phyloP scores from a whole-genome alignment of 2,113 vertebrate genomes.

The Oceanodroma tethys region DNA sequence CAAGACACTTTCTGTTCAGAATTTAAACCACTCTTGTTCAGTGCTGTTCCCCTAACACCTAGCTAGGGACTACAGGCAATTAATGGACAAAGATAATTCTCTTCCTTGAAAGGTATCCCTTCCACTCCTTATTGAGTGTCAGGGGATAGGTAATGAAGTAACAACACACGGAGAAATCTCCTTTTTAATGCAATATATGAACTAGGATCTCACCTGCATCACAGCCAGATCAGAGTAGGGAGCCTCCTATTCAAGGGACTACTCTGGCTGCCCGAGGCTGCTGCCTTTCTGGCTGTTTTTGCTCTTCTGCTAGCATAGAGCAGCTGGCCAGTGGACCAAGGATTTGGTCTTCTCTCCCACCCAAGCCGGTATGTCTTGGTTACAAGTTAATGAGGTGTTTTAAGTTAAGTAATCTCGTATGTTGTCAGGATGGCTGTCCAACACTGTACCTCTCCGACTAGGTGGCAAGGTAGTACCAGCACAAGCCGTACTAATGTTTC shows the following conservation, averaged over 20 bases:
- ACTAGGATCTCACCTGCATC: background rate
- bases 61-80: background rate
- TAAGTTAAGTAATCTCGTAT: background rate
- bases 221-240: background rate
- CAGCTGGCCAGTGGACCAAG: background rate
- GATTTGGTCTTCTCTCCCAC: background rate
- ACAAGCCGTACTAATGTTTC: background rate
- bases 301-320: background rate
- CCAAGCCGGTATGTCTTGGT: background rate
- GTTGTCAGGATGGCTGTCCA: background rate
- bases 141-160: background rate
- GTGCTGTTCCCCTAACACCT: background rate
- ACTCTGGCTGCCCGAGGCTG: background rate
- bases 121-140: background rate
- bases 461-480: background rate
- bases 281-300: background rate
- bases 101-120: background rate
- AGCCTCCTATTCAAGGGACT: background rate
- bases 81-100: background rate
- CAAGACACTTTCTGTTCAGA: background rate
- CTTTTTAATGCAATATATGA: background rate
- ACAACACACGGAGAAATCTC: background rate
- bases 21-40: background rate
- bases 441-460: background rate
- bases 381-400: background rate